phyloP scores from a whole-genome alignment of 2,797 vertebrate genomes.

The Channa striata region DNA sequence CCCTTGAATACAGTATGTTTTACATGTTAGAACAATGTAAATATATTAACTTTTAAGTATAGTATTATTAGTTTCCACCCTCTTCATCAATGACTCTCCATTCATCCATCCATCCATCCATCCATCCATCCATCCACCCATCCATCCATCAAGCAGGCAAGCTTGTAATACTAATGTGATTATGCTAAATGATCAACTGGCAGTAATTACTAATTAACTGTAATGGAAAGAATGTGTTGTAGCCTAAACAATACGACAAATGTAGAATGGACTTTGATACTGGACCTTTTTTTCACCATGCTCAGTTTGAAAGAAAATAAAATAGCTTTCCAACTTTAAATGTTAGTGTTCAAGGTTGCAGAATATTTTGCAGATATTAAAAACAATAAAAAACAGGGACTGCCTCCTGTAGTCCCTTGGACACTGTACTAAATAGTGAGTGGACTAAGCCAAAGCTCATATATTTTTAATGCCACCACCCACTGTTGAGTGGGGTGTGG shows the following conservation, averaged over 20 bases:
- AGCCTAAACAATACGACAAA: neutral
- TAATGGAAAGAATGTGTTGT: neutral
- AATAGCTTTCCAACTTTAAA: neutral
- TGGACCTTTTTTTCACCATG: no score
- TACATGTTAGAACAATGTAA: no score
- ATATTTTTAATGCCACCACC: slow-evolving; percentile 46
- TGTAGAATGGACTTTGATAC: no score
- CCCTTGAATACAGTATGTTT: no score
- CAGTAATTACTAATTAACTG: neutral
- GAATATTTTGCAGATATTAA: slow-evolving; percentile 1
- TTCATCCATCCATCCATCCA: no score
- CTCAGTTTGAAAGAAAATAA: neutral
- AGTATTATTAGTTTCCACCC: no score
- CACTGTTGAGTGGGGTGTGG: slow-evolving; percentile 20
- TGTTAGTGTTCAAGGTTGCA: neutral
- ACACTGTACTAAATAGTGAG: slow-evolving; percentile 12
- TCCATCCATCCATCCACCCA: no score
- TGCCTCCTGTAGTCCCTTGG: slow-evolving; percentile 4
- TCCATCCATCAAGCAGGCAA: no score
- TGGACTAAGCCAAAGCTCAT: slow-evolving; percentile 35
- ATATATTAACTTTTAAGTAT: no score
- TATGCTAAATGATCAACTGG: no score
- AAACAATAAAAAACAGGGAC: slow-evolving; percentile 16
- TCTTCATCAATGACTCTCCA: no score
- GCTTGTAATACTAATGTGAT: no score